Conservation (phyloP, 2,113 vertebrate genomes). For the Pitta sordida region DNA sequence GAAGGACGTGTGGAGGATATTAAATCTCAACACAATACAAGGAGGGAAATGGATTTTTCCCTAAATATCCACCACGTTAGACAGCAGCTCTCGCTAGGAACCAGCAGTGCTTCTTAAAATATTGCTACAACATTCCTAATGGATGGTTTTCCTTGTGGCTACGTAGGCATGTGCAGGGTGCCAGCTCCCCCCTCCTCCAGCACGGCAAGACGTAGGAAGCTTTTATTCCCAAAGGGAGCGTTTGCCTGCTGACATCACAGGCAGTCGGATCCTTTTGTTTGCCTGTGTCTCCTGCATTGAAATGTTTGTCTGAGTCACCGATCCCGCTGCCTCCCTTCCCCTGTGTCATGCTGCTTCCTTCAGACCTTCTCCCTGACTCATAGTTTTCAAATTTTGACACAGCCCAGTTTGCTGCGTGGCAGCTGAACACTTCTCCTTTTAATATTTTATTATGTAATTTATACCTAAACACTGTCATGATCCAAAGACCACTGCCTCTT, state of each 20-base stretch:
- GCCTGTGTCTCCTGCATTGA: constrained; percentile 53
- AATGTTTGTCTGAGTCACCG: constrained; percentile 65
- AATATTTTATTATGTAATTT: constrained; percentile 40
- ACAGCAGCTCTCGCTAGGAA: constrained; percentile 6
- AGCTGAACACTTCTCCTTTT: background rate
- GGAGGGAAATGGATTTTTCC: constrained; percentile 5
- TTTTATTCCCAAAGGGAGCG: constrained; percentile 57
- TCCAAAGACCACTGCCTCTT: background rate
- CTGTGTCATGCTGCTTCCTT: constrained; percentile 34
- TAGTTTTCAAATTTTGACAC: constrained; percentile 8
- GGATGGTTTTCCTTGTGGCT: constrained; percentile 31
- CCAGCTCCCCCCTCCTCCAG: background rate
- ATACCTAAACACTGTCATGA: background rate
- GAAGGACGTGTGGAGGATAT: background rate
- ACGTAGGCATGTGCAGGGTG: background rate
- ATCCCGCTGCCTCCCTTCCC: background rate
- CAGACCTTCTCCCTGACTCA: constrained; percentile 57
- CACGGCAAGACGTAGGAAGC: constrained; percentile 48
- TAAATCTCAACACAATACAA: background rate
- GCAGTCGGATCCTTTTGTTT: constrained; percentile 63
- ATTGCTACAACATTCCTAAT: background rate
- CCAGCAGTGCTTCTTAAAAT: background rate
- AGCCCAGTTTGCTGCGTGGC: constrained; percentile 19
- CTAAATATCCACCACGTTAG: background rate
- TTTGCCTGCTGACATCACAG: constrained; percentile 66